Evolutionary conservation across 2,113 vertebrate species (phyloP), one percentile per base, ranked within the genome.

Genomic region (Holacanthus passer): DNA sequence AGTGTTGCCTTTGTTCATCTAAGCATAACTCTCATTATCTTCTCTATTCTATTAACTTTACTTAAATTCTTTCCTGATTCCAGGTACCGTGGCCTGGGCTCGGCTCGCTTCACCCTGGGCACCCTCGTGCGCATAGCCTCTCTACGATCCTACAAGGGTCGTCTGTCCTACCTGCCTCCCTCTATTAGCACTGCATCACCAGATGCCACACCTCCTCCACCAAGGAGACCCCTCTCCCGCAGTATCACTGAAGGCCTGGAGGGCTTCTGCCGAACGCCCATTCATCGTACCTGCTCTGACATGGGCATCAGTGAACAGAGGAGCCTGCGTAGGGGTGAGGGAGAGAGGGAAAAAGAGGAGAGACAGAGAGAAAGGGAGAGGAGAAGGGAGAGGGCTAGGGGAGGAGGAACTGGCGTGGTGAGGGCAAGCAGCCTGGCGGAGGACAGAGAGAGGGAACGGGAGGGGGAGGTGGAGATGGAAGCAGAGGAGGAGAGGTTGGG

Each of bases 261-360:
- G 1, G 90, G 92, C 24, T 93, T 93, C 78, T 94, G 94, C 41
- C 94, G 91, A 75, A 93, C 94, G 0, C 96, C 96, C 20, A 94
- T 98, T 67, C 96, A 97, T 81, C 96, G 97, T 16, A 96, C 97
- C 0, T 93, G 96, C 85, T 98, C 97, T 0, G 97, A 98, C 88
- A 95, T 96, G 94, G 96, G 96, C 37, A 93, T 96, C 75, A 96
- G 95, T 1, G 96, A 97, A 64, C 95, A 96, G 83, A 93, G 96
- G 43, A 95, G 95, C 65, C 92, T 97, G 37, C 87, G 88, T 3
- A 92, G 56, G 58, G 92, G 86, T 1, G 94, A 95, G n/a, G 91
- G 88, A 17, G 94, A 95, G 85, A 62, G 91, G 66, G 95, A 96
- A 63, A 89, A 90, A 29, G 95, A 95, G 77, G 92, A 94, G 73